Base-by-base conservation (phyloP, 2,888 invertebrate species). In the Amblyjoppa fuscipennis region DNA sequence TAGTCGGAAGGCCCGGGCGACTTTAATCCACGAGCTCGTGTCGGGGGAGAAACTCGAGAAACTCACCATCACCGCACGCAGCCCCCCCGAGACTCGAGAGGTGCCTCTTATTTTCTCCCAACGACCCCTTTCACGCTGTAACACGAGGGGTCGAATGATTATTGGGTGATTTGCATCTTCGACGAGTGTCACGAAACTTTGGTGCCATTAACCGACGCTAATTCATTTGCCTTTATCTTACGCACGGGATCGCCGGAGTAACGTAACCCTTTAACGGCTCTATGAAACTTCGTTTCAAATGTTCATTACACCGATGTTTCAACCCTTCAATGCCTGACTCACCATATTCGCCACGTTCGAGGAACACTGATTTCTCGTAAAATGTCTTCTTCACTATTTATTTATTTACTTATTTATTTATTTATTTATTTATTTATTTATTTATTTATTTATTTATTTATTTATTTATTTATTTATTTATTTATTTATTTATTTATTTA, bases 1-100 rank as follows among this genome's bases (percentile, higher is more conserved):
- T 83, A 64, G 80, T 84, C 81, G 80, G 77, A 84, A 84, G 78
- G 38, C 20, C 64, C 51, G 41, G 56, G 28, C 69, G 53, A 66
- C 66, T 66, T 76, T 66, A 76, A 66, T 76, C 66, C 76, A 76
- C n/a, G 66, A 51, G 51, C 66, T 66, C 51, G 61, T 11, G 41
- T 66, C 51, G 25, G 25, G 34, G 34, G 51, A 66, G 38, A 53
- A 76, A 20, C 34, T 76, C 64, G 13, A 59, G 25, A 59, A 59
- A 73, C 38, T 41, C 73, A 38, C 38, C 53, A 20, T 71, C 34
- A 59, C 41, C 73, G n/a, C 61, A 61, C 31, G 61, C 61, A 41
- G 56, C 38, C n/a, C n/a, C 70, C 34, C 51, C 16, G 51, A 41
- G 56, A 41, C 59, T 56, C 38, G 41, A 56, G 56, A 56, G 73